These are phyloP conservation scores for Leontopithecus rosalia DNA, from an alignment of 2,797 vertebrate species.

Conservation along the genomic window DNA sequence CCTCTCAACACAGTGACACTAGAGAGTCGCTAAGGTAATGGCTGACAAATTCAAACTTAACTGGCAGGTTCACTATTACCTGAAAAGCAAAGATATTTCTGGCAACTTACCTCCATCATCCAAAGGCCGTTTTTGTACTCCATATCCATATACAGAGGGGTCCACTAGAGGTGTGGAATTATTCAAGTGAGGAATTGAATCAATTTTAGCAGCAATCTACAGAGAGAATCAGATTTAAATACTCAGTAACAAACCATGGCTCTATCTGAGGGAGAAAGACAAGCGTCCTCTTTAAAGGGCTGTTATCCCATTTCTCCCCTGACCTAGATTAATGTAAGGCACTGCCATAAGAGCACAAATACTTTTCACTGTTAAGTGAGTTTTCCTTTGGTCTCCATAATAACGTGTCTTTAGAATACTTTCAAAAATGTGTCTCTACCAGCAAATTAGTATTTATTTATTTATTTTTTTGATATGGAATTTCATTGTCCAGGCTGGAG, in stretches of 20 bases:
- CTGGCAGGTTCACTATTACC: neutral
- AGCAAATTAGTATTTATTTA: neutral
- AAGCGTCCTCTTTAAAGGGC: neutral
- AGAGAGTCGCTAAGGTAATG: neutral
- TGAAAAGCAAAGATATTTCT: neutral
- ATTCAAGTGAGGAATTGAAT: slow-evolving; percentile 97
- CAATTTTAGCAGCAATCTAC: slow-evolving; percentile 99
- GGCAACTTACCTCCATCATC: slow-evolving; percentile 94
- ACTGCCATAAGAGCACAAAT: rapidly evolving
- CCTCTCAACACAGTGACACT: neutral
- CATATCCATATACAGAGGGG: slow-evolving; percentile 94
- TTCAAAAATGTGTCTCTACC: neutral
- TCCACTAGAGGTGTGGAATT: slow-evolving; percentile 94
- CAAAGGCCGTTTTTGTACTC: slow-evolving; percentile 94
- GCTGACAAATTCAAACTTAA: neutral
- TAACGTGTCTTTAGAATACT: neutral
- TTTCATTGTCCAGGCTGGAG: too few species aligned
- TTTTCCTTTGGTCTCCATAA: slow-evolving; percentile 9
- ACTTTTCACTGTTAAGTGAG: neutral
- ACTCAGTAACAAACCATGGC: slow-evolving; percentile 57
- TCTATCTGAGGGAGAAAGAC: neutral
- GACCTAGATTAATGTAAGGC: neutral
- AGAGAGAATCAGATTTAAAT: slow-evolving; percentile 67
- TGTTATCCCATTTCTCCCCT: neutral
- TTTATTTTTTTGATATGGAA: neutral